Evolutionary conservation across 2,888 invertebrate species (phyloP), one percentile per base, ranked within the genome.

Genomic region (Ceratothoa steindachneri): DNA sequence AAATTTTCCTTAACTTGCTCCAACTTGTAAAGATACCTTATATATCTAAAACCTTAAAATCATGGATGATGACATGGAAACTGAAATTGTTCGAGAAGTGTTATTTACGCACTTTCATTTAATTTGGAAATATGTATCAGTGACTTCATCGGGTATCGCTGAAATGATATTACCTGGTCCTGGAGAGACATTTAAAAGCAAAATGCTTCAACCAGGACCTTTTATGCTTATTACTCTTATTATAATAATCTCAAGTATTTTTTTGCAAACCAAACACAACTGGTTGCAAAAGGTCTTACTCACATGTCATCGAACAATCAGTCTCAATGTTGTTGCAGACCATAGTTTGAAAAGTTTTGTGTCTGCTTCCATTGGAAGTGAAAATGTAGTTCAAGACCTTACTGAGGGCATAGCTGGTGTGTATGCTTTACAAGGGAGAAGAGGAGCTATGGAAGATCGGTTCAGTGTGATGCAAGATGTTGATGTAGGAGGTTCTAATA

Each of bases 371-470:
- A 22, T 71, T 5, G 71, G 71, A 9, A 71, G 30, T 27, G 69
- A 69, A 30, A 73, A 69, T n/a, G 68, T 71, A 24, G 19, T 53
- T 7, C 73, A 71, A 68, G 76, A 79, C 15, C 68, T 76, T 4
- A 70, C 31, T 3, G 79, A 79, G 9, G 79, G 79, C 5, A 53
- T 76, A 15, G 79, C 70, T 30, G 79, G 76, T 0, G 74, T 79
- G 30, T 79, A 76, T 64, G 95, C 96, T 30, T 89, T 97, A 77
- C 92, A 94, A 85, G 97, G 97, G 1, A 88, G 94, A 80, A 87
- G 96, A 82, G 90, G 91, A 79, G 91, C 91, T 81, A 97, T 97
- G 96, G 97, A 97, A 87, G 96, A 97, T 85, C 88, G 95, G 83
- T 96, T 93, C 84, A 93, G 93, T 72, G 89, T 95, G 70, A 90